Evolutionary conservation across 2,113 vertebrate genomes (phyloP).

Genomic region (Protomyctophum bolini): DNA sequence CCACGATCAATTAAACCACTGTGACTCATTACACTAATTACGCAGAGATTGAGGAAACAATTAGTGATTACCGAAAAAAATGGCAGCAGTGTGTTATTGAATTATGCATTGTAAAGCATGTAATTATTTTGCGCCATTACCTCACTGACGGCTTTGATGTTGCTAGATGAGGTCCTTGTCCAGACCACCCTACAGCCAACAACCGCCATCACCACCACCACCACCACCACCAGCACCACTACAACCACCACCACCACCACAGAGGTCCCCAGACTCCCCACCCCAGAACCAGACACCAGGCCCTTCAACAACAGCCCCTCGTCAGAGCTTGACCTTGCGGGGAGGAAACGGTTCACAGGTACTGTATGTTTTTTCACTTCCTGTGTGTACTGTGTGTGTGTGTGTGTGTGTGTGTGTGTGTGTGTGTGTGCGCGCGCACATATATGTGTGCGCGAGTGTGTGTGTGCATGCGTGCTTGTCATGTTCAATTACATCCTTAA

Average conservation of each 20-base stretch:
- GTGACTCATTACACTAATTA: conserved; percentile 38
- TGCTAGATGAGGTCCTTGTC: conserved; percentile 69
- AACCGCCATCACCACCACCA: conserved; percentile 39
- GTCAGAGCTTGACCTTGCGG: conserved; percentile 87
- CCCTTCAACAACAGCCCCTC: conserved; percentile 78
- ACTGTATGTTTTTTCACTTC: conserved; percentile 19
- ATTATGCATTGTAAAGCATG: conserved; percentile 5
- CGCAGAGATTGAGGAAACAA: conserved; percentile 29
- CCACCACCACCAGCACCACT: conserved; percentile 31
- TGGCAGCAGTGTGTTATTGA: conserved; percentile 9
- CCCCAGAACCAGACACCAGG: conserved; percentile 56
- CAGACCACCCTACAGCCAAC: conserved; percentile 77
- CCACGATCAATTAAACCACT: conserved; percentile 29
- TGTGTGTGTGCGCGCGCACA: not conserved
- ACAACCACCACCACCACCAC: conserved; percentile 64
- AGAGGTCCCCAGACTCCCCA: conserved; percentile 36
- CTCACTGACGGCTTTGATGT: conserved; percentile 49
- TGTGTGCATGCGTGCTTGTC: not conserved
- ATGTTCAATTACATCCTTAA: no score
- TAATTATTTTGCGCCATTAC: conserved; percentile 27
- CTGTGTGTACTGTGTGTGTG: not conserved
- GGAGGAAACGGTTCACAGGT: conserved; percentile 95
- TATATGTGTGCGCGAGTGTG: not conserved
- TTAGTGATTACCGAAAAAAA: not conserved
- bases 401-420: not conserved